Percentiles rank a stretch among this genome's conserved stretches.
Conservation (phyloP, 2,888 invertebrate genomes). For the Fragum sueziense region DNA sequence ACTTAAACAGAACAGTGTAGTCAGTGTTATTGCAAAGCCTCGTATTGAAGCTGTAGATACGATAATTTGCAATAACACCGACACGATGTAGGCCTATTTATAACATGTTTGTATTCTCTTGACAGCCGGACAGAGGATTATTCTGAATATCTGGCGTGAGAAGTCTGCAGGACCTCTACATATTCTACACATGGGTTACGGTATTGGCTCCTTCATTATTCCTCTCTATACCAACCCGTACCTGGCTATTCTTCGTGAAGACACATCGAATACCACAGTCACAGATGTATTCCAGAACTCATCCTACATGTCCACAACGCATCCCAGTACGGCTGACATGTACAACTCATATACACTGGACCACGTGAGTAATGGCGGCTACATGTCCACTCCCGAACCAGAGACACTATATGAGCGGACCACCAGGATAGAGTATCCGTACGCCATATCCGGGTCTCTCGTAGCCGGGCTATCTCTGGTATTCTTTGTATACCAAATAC, state of each 20-base stretch:
- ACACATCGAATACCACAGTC: background rate
- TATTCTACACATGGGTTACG: constrained; percentile 71
- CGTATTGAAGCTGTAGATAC: too few species aligned
- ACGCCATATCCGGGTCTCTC: constrained; percentile 59
- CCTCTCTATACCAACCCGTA: constrained; percentile 70
- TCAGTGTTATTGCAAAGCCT: too few species aligned
- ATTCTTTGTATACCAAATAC: constrained; percentile 62
- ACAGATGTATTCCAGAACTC: background rate
- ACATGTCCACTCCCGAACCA: background rate
- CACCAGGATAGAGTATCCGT: constrained; percentile 66
- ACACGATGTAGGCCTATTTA: too few species aligned
- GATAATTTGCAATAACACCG: too few species aligned
- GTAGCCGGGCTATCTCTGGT: constrained; percentile 50
- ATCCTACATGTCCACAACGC: background rate
- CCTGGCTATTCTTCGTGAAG: constrained; percentile 51
- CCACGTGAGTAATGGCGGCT: background rate
- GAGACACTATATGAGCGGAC: constrained; percentile 20
- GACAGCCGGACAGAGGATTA: constrained; percentile 70
- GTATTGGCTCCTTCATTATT: constrained; percentile 70
- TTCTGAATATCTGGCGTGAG: constrained; percentile 68
- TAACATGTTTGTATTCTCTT: constrained; percentile 9
- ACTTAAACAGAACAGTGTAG: too few species aligned
- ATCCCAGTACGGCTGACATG: background rate
- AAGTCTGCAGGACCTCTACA: constrained; percentile 70
- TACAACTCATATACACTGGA: too few species aligned